These are phyloP conservation scores for Allobates femoralis DNA, from an alignment of 2,797 vertebrate genomes.

Conservation along the genomic window DNA sequence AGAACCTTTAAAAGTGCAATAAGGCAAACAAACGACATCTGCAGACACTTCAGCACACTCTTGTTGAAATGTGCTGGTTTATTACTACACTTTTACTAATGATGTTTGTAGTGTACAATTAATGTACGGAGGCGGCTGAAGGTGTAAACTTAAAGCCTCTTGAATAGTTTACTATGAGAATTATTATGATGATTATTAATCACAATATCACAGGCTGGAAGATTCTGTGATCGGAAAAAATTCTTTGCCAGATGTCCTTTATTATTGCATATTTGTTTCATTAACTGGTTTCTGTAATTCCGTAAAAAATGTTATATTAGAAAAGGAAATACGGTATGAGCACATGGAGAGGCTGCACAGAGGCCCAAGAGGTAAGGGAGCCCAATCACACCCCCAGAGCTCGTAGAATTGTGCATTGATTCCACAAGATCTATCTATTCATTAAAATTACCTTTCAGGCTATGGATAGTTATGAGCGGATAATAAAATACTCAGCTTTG, in stretches of 20 bases:
- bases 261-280: not conserved
- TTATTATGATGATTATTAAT: conserved; percentile 14
- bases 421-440: too few relatives aligned
- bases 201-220: not conserved
- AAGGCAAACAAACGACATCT: conserved; percentile 1
- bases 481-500: too few relatives aligned
- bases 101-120: conserved; percentile 2
- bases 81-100: conserved; percentile 2
- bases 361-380: too few relatives aligned
- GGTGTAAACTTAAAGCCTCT: conserved; percentile 6
- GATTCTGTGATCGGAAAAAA: not conserved
- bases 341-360: too few relatives aligned
- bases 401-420: too few relatives aligned
- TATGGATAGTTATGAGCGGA: too few relatives aligned
- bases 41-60: not conserved
- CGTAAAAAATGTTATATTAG: not conserved
- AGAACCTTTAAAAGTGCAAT: not conserved
- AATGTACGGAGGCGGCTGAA: conserved; percentile 5
- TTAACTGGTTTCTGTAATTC: not conserved
- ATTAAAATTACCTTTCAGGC: too few relatives aligned
- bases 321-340: too few relatives aligned
- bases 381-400: too few relatives aligned
- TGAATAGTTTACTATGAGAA: not conserved
- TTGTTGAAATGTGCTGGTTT: not conserved
- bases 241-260: not conserved